phyloP scores from a whole-genome alignment of 2,797 vertebrate species.

The Chaenodraco wilsoni region DNA sequence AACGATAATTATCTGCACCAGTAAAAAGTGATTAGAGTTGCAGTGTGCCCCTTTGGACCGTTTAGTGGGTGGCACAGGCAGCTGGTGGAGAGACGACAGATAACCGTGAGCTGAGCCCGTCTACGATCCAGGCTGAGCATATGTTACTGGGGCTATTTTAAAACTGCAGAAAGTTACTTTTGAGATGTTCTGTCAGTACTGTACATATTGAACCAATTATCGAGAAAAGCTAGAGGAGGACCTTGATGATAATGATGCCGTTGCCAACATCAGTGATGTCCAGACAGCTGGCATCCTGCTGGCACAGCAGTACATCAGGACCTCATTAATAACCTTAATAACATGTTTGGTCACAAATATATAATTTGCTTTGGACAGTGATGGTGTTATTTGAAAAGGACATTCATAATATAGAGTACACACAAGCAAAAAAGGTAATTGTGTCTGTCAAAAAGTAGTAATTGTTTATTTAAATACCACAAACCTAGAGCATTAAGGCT shows the following conservation, averaged over 20 bases:
- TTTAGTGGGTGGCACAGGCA: conserved; percentile 67
- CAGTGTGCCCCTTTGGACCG: conserved; percentile 65
- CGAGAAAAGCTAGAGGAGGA: conserved; percentile 45
- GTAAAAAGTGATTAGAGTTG: conserved; percentile 71
- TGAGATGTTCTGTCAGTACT: conserved; percentile 38
- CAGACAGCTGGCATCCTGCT: conserved; percentile 68
- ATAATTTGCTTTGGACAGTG: conserved; percentile 24
- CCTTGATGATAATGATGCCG: conserved; percentile 67
- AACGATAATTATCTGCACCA: conserved; percentile 60
- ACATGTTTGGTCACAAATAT: conserved; percentile 43
- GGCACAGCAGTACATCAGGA: conserved; percentile 61
- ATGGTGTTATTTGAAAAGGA: conserved; percentile 26
- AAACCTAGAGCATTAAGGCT: conserved; percentile 5
- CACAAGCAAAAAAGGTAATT: conserved; percentile 8
- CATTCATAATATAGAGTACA: background rate
- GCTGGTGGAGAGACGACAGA: conserved; percentile 65
- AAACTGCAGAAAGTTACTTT: conserved; percentile 52
- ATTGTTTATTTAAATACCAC: background rate
- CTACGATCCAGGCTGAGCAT: conserved; percentile 48
- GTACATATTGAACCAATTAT: conserved; percentile 58
- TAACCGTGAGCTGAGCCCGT: conserved; percentile 42
- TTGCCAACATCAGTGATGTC: conserved; percentile 59
- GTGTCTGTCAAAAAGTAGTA: conserved; percentile 7
- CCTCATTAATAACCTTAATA: conserved; percentile 67
- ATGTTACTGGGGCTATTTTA: conserved; percentile 62